Base-by-base conservation (phyloP, 2,113 vertebrate genomes). In the Paracanthobrama guichenoti region DNA sequence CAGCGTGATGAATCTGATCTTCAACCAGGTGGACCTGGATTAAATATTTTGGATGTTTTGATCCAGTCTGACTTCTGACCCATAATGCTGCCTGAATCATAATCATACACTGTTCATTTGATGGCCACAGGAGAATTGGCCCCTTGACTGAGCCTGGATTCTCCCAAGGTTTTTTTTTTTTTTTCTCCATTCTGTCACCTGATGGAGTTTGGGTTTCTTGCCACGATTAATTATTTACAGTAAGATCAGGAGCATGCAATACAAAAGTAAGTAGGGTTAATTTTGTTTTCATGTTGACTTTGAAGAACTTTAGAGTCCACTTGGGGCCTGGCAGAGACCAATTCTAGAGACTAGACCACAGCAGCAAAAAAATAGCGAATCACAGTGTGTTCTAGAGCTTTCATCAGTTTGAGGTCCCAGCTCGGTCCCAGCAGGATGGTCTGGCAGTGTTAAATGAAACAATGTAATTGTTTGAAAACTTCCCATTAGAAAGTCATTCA, bases 401-500 rank as follows among this genome's bases (percentile, higher is more conserved):
- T 79, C 42, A 66, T 79, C 77, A 26, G 59, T 79, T 60, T 79
- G 22, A 79, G n/a, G 53, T 60, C 35, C 48, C 18, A 57, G 22
- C 5, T 76, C 20, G 1, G 22, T 60, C 55, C 42, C 59, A 26
- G 60, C 18, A 66, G 59, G 24, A 79, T 79, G 22, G 31, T 46
- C 77, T 48, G 59, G 13, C 24, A 22, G 59, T 48, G 42, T 13
- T 42, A 48, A 66, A 79, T 46, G n/a, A 66, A 79, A 28, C 44
- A 82, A 82, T 82, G 67, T 24, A n/a, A 66, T 4, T 75, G 57
- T 57, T 72, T 44, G 18, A n/a, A 71, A 82, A 42, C 48, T 26
- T 72, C 11, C 46, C 35, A 0, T 24, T 13, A 82, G 26, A 46
- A 12, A 64, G 59, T 7, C 20, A 16, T 57, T 24, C 18, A 13